Evolutionary conservation across 2,113 vertebrate genomes (phyloP).

Genomic region (Miniopterus natalensis): DNA sequence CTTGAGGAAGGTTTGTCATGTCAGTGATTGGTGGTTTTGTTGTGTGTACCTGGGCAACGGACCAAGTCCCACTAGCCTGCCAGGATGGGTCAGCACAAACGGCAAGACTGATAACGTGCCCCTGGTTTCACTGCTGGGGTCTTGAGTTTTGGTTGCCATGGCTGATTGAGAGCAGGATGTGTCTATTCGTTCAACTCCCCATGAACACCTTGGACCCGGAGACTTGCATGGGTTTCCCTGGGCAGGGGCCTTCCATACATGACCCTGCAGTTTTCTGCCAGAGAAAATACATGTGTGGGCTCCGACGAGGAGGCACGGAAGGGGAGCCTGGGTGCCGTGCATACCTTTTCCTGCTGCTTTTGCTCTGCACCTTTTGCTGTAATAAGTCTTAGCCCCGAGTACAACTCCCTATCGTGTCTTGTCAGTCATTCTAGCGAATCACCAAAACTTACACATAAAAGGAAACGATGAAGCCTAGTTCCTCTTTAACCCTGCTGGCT

Average conservation of each 20-base stretch:
- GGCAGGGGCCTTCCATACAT: background rate
- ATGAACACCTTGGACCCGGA: background rate
- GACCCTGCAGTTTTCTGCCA: background rate
- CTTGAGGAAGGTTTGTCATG: background rate
- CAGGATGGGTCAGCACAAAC: background rate
- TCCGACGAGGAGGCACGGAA: background rate
- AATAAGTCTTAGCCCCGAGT: background rate
- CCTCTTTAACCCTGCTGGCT: background rate
- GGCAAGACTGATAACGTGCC: rapidly evolving
- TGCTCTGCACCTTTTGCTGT: background rate
- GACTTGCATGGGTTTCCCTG: background rate
- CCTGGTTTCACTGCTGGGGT: rapidly evolving
- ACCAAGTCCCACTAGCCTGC: rapidly evolving
- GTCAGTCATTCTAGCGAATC: background rate
- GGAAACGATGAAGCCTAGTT: background rate
- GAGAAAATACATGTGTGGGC: background rate
- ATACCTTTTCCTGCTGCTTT: rapidly evolving
- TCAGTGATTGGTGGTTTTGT: background rate
- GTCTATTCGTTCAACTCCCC: background rate
- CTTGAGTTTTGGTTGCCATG: background rate
- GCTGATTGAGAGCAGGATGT: background rate
- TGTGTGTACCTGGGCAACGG: background rate
- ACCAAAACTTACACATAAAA: background rate
- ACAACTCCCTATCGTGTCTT: background rate
- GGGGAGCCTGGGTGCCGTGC: rapidly evolving